Percentiles rank a stretch among this genome's conserved stretches.
Conservation (phyloP, 2,888 invertebrate species). For the Therioaphis trifolii region DNA sequence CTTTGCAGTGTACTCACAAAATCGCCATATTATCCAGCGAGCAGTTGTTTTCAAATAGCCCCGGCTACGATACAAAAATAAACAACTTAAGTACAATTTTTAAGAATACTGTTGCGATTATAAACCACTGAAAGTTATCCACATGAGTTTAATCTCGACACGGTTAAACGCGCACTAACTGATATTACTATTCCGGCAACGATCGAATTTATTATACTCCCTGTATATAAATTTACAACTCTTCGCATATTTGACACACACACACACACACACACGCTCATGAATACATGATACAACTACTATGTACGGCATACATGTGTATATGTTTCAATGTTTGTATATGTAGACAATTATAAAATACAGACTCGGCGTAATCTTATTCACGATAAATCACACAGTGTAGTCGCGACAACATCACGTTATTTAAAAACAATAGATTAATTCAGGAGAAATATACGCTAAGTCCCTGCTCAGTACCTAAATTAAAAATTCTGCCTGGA, state of each 20-base stretch:
- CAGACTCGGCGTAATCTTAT: slow-evolving; percentile 7
- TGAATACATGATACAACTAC: too few species aligned
- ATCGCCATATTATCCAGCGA: too few species aligned
- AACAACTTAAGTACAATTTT: neutral
- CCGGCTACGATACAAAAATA: too few species aligned
- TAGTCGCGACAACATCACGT: neutral
- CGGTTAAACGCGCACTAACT: neutral
- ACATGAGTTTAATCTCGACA: too few species aligned
- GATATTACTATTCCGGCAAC: slow-evolving; percentile 5
- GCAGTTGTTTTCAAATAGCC: too few species aligned
- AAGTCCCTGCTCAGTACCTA: neutral
- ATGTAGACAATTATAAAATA: neutral
- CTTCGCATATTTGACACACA: neutral
- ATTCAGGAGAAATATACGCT: neutral
- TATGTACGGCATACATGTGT: neutral
- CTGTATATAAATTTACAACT: neutral
- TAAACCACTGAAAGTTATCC: neutral
- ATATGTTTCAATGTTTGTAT: too few species aligned
- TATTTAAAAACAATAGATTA: slow-evolving; percentile 14
- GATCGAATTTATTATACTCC: slow-evolving; percentile 6
- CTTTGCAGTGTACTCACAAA: too few species aligned
- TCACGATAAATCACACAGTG: neutral
- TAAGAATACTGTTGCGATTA: neutral
- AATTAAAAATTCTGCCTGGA: too few species aligned
- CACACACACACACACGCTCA: too few species aligned